Evolutionary conservation across 2,113 vertebrate genomes (phyloP).

Genomic region (Nesogale talazaci): DNA sequence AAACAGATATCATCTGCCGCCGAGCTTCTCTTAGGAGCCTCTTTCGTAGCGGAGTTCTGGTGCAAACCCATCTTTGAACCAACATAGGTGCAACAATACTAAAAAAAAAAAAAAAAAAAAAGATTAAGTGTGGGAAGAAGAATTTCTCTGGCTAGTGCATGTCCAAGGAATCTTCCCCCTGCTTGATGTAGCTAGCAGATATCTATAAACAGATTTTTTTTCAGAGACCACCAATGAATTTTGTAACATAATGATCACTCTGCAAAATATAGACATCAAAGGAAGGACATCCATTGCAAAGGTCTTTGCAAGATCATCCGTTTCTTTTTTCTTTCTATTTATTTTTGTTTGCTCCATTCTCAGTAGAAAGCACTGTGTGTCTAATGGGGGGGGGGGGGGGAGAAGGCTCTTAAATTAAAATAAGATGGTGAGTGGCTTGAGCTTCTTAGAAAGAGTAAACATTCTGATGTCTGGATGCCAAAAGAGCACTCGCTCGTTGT

Average conservation of each 20-base stretch:
- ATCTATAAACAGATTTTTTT: constrained; percentile 52
- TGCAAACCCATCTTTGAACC: not conserved
- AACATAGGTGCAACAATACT: not conserved
- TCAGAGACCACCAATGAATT: not conserved
- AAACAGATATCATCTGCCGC: not conserved
- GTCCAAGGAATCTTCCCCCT: constrained; percentile 26
- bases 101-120: not conserved
- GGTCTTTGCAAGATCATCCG: not conserved
- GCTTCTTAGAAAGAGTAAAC: constrained; percentile 5
- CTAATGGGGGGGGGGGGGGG: not conserved
- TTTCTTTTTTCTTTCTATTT: not conserved
- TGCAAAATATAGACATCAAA: not conserved
- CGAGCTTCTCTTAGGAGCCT: not conserved
- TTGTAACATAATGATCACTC: constrained; percentile 28
- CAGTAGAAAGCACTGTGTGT: not conserved
- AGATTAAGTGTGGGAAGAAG: not conserved
- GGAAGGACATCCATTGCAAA: not conserved
- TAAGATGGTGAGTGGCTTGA: not conserved
- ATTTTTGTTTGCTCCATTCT: constrained; percentile 53
- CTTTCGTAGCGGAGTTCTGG: not conserved
- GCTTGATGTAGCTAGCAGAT: not conserved
- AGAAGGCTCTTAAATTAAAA: constrained; percentile 49
- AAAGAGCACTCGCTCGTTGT: constrained; percentile 24
- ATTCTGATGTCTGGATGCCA: not conserved
- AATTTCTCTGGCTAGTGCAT: not conserved